These are phyloP conservation scores for Andricus quercusramuli DNA, from an alignment of 2,888 invertebrate genomes.

Conservation along the genomic window DNA sequence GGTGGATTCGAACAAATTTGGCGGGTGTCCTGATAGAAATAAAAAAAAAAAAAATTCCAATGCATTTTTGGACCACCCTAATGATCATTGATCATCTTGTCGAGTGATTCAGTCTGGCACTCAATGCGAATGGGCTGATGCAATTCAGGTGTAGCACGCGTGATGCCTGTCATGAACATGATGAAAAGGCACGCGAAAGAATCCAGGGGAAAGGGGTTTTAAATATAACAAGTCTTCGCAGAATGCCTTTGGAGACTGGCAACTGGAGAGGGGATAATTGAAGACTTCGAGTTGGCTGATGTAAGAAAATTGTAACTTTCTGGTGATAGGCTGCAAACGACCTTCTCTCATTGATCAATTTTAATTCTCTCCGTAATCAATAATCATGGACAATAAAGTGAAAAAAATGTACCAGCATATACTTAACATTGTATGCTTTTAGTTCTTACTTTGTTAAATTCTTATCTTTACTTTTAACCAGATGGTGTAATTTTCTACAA, in stretches of 20 bases:
- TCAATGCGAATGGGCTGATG: slow-evolving; percentile 21
- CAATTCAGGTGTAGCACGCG: slow-evolving; percentile 17
- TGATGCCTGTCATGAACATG: slow-evolving; percentile 25
- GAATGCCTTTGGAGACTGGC: slow-evolving; percentile 7
- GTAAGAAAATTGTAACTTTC: slow-evolving; percentile 35
- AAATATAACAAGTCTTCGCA: slow-evolving; percentile 21
- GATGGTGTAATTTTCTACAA: too few species aligned
- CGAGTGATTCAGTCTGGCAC: slow-evolving; percentile 5
- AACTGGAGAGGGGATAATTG: slow-evolving; percentile 23
- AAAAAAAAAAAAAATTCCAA: neutral
- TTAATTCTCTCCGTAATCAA: slow-evolving; percentile 50
- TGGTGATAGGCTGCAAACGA: slow-evolving; percentile 4
- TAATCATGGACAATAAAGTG: slow-evolving; percentile 32
- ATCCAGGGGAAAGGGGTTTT: slow-evolving; percentile 28
- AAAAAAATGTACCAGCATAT: slow-evolving; percentile 31
- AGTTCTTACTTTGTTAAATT: neutral
- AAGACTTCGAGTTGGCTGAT: slow-evolving; percentile 26
- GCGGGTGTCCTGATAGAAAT: too few species aligned
- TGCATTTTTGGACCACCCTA: too few species aligned
- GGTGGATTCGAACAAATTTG: too few species aligned
- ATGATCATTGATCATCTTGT: neutral
- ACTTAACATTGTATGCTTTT: slow-evolving; percentile 42
- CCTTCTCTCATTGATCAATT: slow-evolving; percentile 31
- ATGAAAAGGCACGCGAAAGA: slow-evolving; percentile 26
- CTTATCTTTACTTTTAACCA: too few species aligned